phyloP scores from a whole-genome alignment of 2,888 invertebrate genomes.

The Gastracanthus pulcherrimus region DNA sequence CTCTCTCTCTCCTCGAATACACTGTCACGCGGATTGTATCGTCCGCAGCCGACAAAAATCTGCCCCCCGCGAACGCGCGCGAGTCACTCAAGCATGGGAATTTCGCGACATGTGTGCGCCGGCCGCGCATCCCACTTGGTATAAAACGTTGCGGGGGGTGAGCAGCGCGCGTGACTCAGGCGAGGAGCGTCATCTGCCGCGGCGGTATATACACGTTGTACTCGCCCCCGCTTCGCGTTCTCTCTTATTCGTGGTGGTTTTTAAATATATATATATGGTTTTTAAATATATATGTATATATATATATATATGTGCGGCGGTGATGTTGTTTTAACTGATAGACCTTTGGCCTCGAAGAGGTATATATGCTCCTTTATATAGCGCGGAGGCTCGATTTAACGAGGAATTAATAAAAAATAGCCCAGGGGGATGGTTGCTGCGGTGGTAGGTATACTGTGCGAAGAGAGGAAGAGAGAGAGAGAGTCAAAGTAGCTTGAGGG shows the following conservation, averaged over 20 bases:
- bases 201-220: not conserved
- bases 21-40: not conserved
- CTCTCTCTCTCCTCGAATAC: conserved; percentile 8
- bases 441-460: not conserved
- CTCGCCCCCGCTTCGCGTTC: not conserved
- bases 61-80: conserved; percentile 50
- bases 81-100: conserved; percentile 47
- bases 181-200: conserved; percentile 50
- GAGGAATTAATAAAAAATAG: conserved; percentile 57
- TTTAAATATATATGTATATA: conserved; percentile 33
- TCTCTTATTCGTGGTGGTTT: not conserved
- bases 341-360: too few species aligned
- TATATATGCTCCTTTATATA: conserved; percentile 6
- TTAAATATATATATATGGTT: conserved; percentile 28
- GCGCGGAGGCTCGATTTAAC: conserved; percentile 7
- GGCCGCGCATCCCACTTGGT: not conserved
- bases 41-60: conserved; percentile 27
- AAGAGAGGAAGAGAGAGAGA: not conserved
- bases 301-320: too few species aligned
- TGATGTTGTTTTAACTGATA: conserved; percentile 56
- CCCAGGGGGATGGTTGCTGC: conserved; percentile 4
- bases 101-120: conserved; percentile 49
- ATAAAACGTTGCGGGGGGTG: too few species aligned
- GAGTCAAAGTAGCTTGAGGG: conserved; percentile 44
- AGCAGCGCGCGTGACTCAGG: too few species aligned